Evolutionary conservation across 2,888 invertebrate species (phyloP), one percentile per base, ranked within the genome.

Genomic region (Meiosimyza platycephala): DNA sequence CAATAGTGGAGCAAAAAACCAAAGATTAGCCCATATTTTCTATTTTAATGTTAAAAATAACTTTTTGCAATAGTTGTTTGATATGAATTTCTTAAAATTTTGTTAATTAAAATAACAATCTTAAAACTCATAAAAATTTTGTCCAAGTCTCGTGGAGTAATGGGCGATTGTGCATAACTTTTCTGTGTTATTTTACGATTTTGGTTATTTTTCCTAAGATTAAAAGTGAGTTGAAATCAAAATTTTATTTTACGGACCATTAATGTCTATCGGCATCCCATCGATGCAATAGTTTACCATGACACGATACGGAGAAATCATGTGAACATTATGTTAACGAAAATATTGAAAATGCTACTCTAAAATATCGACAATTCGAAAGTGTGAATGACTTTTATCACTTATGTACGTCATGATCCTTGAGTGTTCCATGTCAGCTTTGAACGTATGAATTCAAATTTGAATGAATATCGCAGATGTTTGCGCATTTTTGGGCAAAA

Each of bases 201-300:
- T 28, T 28, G 28, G 28, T 4, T 28, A 4, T 3, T 28, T 28
- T 28, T 28, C 4, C 28, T 28, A 28, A 28, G 28, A 4, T 3
- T 0, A n/a, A n/a, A 28, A 22, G 22, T 2, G 3, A 22, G 22
- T 2, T 22, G 22, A 22, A 22, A 22, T 22, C 22, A 1, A 22
- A 22, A 22, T 22, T 22, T 22, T 3, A 22, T 22, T 22, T 50
- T 51, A 9, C 33, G 92, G 89, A 88, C 94, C 22, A 90, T 96
- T 68, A 96, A 95, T 81, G 92, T 95, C 0, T 93, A 93, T 0
- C 89, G 96, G 72, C 94, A 96, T 85, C 94, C 95, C 0, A 92
- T 94, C 83, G 95, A 96, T 84, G 92, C 93, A 0, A 91, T 90
- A 0, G 93, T 95, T 0, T 95, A 95, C 0, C 92, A 89, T 82